Evolutionary conservation across 2,888 invertebrate species (phyloP).

Genomic region (Chironomus riparius): DNA sequence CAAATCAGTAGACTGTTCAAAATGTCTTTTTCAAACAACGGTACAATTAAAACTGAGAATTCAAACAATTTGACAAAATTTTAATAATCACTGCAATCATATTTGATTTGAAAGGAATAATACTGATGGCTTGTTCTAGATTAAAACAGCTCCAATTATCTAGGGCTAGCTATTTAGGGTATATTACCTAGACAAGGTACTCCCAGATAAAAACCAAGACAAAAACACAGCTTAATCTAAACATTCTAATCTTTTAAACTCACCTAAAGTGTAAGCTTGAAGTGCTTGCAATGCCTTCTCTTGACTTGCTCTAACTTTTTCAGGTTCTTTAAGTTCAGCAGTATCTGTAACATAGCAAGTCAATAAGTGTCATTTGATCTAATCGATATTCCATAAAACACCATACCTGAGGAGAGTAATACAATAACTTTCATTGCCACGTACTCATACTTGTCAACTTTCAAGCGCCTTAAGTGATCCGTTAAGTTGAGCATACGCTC

Average conservation of each 20-base stretch:
- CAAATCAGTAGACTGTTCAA: too few species aligned
- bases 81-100: too few species aligned
- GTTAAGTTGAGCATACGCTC: constrained; percentile 92
- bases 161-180: too few species aligned
- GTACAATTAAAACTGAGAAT: too few species aligned
- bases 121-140: too few species aligned
- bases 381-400: not conserved
- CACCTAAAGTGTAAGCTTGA: constrained; percentile 74
- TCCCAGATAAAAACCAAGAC: too few species aligned
- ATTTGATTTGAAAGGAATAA: too few species aligned
- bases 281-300: constrained; percentile 88
- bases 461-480: constrained; percentile 77
- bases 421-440: constrained; percentile 94
- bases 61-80: too few species aligned
- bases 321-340: constrained; percentile 85
- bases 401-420: constrained; percentile 76
- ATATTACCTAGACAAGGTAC: too few species aligned
- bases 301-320: constrained; percentile 87
- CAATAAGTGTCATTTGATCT: not conserved
- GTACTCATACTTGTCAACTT: constrained; percentile 92
- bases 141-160: too few species aligned
- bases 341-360: constrained; percentile 59
- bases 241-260: not conserved
- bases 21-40: too few species aligned
- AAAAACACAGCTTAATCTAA: too few species aligned